phyloP scores from a whole-genome alignment of 2,113 vertebrate genomes.

The Tichodroma muraria region DNA sequence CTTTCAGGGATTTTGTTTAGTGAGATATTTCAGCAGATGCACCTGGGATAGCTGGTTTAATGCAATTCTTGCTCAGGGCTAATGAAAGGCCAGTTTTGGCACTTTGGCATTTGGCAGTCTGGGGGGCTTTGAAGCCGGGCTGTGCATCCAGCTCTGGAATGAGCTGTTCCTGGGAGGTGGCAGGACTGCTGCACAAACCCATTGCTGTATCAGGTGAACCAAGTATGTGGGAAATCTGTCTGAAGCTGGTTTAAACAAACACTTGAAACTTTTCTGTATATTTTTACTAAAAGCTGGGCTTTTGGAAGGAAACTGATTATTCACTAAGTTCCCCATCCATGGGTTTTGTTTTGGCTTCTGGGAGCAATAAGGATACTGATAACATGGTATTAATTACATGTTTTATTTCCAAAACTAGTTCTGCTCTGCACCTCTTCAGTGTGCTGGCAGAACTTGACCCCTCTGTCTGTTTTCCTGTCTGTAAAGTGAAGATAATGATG shows the following conservation, averaged over 20 bases:
- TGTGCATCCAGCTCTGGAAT: background rate
- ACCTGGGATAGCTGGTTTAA: background rate
- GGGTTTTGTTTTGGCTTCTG: background rate
- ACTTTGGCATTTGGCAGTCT: no score
- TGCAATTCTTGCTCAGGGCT: background rate
- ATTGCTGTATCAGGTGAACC: background rate
- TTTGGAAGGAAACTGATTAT: background rate
- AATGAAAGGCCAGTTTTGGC: background rate
- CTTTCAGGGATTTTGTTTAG: background rate
- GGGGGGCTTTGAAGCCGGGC: background rate
- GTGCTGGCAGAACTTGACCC: background rate
- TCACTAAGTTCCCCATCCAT: background rate
- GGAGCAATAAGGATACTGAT: background rate
- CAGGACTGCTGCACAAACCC: background rate
- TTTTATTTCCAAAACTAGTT: background rate
- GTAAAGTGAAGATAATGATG: background rate
- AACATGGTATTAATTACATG: background rate
- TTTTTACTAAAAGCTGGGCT: background rate
- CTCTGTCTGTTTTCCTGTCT: background rate
- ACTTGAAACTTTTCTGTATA: background rate
- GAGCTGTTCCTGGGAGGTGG: background rate
- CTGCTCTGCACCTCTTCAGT: background rate
- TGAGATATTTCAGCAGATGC: background rate
- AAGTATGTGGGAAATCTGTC: fast-evolving
- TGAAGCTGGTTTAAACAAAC: background rate